phyloP scores from a whole-genome alignment of 2,113 vertebrate genomes.

The Lagenorhynchus albirostris region DNA sequence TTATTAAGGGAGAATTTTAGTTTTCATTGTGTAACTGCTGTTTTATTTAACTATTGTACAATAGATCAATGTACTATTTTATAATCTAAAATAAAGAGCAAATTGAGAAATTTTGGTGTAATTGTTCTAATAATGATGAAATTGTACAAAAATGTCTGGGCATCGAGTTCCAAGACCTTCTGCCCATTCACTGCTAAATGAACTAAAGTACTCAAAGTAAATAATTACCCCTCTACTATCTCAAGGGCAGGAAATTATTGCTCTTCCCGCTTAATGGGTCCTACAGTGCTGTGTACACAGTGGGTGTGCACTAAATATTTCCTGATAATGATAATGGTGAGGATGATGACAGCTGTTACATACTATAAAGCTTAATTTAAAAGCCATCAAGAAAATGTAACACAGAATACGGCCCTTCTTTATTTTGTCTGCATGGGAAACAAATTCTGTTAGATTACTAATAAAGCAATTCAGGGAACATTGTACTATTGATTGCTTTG shows the following conservation, averaged over 20 bases:
- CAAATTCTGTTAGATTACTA: conserved; percentile 53
- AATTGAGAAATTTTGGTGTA: neutral
- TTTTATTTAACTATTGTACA: conserved; percentile 9
- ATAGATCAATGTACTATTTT: neutral
- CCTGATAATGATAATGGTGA: conserved; percentile 50
- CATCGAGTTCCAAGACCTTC: neutral
- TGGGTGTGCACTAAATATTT: conserved; percentile 57
- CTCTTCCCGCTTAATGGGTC: conserved; percentile 50
- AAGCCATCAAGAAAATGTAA: conserved; percentile 53
- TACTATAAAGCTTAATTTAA: conserved; percentile 65
- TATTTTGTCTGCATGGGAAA: conserved; percentile 40
- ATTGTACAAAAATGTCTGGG: neutral
- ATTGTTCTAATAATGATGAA: neutral
- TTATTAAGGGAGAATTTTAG: neutral
- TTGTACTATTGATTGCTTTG: conserved; percentile 33
- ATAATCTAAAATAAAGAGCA: neutral
- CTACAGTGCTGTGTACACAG: conserved; percentile 23
- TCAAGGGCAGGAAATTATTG: conserved; percentile 63
- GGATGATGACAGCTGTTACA: conserved; percentile 51
- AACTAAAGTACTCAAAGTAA: conserved; percentile 30
- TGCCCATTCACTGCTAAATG: neutral
- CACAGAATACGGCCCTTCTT: conserved; percentile 32
- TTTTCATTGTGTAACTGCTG: conserved; percentile 1
- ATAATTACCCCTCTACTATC: conserved; percentile 47
- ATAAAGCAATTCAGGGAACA: conserved; percentile 54